Evolutionary conservation across 2,888 invertebrate genomes (phyloP).

Genomic region (Eurytoma californica): DNA sequence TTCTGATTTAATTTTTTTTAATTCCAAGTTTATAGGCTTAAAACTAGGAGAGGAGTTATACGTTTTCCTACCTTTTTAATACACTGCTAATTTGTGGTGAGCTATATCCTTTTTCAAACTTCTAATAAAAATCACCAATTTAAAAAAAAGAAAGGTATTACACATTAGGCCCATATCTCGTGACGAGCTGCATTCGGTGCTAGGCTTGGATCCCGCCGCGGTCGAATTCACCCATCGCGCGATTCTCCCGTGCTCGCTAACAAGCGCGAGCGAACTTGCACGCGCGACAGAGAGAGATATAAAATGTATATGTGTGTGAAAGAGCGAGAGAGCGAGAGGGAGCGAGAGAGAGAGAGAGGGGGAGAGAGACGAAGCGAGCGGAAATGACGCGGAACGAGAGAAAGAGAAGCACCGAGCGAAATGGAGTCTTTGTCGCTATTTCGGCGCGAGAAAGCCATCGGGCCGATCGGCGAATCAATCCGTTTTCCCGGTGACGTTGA

Average conservation of each 20-base stretch:
- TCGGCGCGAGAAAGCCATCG: constrained; percentile 66
- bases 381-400: constrained; percentile 46
- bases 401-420: constrained; percentile 26
- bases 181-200: constrained; percentile 2
- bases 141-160: not conserved
- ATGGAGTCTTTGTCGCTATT: constrained; percentile 70
- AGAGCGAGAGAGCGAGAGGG: not conserved
- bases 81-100: no score
- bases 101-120: no score
- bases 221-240: not conserved
- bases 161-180: constrained; percentile 17
- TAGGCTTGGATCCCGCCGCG: not conserved
- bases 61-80: no score
- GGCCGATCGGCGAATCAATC: constrained; percentile 74
- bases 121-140: not conserved
- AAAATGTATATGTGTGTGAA: not conserved
- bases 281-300: not conserved
- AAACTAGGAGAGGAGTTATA: no score
- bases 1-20: no score
- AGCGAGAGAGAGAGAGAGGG: not conserved
- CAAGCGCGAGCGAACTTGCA: not conserved
- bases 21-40: no score
- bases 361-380: constrained; percentile 15
- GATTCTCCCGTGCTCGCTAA: no score
- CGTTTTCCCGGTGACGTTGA: constrained; percentile 72